Percentiles rank a stretch among this genome's conserved stretches.
These are phyloP conservation scores for Agrotis puta DNA, from an alignment of 2,888 invertebrate species.

Conservation along the genomic window DNA sequence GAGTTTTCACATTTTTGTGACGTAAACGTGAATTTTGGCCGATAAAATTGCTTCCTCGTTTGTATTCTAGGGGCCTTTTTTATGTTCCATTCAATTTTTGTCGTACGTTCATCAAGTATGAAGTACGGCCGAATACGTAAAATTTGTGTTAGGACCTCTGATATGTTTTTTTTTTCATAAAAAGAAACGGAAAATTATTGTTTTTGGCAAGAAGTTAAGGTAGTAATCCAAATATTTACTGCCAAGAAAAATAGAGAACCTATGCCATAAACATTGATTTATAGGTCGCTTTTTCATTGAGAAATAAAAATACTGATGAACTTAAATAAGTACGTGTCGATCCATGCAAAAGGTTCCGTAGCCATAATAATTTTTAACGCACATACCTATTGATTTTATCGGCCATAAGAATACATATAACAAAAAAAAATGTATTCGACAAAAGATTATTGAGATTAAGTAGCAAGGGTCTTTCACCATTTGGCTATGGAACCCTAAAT, in stretches of 20 bases:
- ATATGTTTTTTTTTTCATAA: too few relatives aligned
- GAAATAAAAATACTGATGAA: not conserved
- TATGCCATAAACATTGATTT: not conserved
- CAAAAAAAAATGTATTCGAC: too few relatives aligned
- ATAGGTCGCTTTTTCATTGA: not conserved
- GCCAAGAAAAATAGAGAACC: not conserved
- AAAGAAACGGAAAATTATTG: not conserved
- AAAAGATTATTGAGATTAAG: too few relatives aligned
- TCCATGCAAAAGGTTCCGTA: not conserved
- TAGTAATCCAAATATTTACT: conserved; percentile 39
- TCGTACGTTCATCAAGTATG: too few relatives aligned
- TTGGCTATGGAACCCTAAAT: not conserved
- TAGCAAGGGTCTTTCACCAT: not conserved
- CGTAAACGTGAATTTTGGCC: too few relatives aligned
- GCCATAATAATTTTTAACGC: not conserved
- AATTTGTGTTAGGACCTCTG: too few relatives aligned
- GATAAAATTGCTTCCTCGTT: too few relatives aligned
- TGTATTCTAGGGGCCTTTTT: too few relatives aligned
- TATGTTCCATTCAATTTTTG: too few relatives aligned
- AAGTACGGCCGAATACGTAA: too few relatives aligned
- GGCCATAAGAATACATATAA: not conserved
- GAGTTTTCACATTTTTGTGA: too few relatives aligned
- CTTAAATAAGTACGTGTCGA: not conserved
- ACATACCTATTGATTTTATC: not conserved
- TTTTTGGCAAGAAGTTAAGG: conserved; percentile 15